These are phyloP conservation scores for Danionella dracula DNA, from an alignment of 2,797 vertebrate species.

Conservation along the genomic window DNA sequence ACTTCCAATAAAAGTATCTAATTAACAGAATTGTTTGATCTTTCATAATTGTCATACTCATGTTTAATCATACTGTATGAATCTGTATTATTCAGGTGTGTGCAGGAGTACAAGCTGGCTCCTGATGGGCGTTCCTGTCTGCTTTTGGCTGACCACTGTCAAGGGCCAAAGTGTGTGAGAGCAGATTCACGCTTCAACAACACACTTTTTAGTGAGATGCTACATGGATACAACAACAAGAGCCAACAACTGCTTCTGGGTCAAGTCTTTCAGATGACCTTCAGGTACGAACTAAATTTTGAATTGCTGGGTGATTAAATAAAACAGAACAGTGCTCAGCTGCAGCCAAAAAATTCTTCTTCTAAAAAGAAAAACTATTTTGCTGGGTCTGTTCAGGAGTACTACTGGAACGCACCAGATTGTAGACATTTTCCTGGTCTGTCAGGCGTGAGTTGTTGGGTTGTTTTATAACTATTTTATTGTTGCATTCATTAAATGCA, in stretches of 20 bases:
- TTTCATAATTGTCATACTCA: too few relatives aligned
- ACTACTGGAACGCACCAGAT: too few relatives aligned
- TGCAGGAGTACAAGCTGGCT: constrained; percentile 94
- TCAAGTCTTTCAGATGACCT: constrained; percentile 97
- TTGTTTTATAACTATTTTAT: too few relatives aligned
- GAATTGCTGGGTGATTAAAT: not conserved
- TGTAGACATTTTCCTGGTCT: too few relatives aligned
- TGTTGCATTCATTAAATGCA: too few relatives aligned
- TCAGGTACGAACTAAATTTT: constrained; percentile 73
- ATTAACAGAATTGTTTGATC: too few relatives aligned
- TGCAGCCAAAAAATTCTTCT: too few relatives aligned
- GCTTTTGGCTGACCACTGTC: constrained; percentile 87
- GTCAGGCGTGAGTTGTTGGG: too few relatives aligned
- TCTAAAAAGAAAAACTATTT: too few relatives aligned
- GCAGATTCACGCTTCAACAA: constrained; percentile 85
- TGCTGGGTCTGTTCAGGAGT: too few relatives aligned
- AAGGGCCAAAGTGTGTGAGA: constrained; percentile 85
- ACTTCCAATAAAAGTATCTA: too few relatives aligned
- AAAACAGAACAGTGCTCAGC: not conserved
- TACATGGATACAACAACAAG: constrained; percentile 95
- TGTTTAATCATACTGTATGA: too few relatives aligned
- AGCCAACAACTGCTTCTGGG: constrained; percentile 90
- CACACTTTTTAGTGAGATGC: constrained; percentile 96
- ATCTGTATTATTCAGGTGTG: constrained; percentile 71
- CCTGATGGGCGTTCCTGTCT: constrained; percentile 89